A percentile compares a stretch with the other conserved stretches of the same genome.
These are phyloP conservation scores for Danio rerio DNA, from an alignment of 2,113 vertebrate genomes.

Conservation along the genomic window DNA sequence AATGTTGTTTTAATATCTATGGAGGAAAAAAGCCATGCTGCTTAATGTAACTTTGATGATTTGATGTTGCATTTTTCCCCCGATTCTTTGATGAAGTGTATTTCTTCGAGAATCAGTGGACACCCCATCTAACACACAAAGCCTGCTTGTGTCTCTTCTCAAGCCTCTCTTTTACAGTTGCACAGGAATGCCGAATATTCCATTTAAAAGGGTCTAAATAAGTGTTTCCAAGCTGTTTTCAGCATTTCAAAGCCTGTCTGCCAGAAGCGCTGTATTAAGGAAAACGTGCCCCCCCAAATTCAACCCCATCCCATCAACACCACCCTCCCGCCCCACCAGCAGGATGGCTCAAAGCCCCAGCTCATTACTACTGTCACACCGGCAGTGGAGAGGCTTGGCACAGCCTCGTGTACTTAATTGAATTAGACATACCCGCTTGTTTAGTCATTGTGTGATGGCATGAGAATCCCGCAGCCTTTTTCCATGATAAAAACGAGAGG, in stretches of 20 bases:
- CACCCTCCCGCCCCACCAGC: slow-evolving; percentile 58
- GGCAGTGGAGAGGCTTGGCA: slow-evolving; percentile 77
- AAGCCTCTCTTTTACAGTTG: slow-evolving; percentile 58
- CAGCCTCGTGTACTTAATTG: slow-evolving; percentile 79
- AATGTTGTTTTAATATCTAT: too few relatives aligned
- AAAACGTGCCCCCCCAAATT: slow-evolving; percentile 30
- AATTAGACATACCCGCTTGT: slow-evolving; percentile 85
- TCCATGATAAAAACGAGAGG: slow-evolving; percentile 67
- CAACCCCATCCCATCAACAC: slow-evolving; percentile 11
- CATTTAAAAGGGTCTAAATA: slow-evolving; percentile 64
- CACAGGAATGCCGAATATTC: slow-evolving; percentile 75
- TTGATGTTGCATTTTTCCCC: too few relatives aligned
- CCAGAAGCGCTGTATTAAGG: slow-evolving; percentile 68
- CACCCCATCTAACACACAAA: slow-evolving; percentile 60
- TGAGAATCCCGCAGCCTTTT: slow-evolving; percentile 77
- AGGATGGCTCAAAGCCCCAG: slow-evolving; percentile 52
- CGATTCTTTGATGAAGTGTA: too few relatives aligned
- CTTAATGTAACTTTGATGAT: too few relatives aligned
- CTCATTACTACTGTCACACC: slow-evolving; percentile 80
- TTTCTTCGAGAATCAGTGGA: background rate
- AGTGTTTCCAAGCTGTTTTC: slow-evolving; percentile 64
- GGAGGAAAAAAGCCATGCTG: too few relatives aligned
- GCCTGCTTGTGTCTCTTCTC: slow-evolving; percentile 62
- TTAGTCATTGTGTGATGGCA: slow-evolving; percentile 78
- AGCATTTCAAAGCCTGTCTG: slow-evolving; percentile 69